A percentile compares a stretch with the other conserved stretches of the same genome.
Conservation (phyloP, 2,888 invertebrate genomes). For the Sarcophaga variegata region DNA sequence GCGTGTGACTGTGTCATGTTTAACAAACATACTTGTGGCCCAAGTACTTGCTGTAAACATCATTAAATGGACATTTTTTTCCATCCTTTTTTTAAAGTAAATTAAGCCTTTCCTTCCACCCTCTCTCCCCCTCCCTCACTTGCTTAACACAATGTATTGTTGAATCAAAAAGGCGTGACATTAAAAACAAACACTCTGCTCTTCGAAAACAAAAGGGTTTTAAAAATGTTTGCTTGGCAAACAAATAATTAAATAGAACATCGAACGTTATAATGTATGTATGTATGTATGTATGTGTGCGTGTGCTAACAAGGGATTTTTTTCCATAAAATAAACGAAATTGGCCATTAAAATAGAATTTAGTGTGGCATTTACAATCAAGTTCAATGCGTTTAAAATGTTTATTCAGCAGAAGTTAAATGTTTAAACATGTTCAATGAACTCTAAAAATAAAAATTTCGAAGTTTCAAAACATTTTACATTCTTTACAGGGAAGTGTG, state of each 20-base stretch:
- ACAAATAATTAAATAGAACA: constrained; percentile 38
- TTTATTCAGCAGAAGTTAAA: not conserved
- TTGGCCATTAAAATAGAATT: too few relatives aligned
- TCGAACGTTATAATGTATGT: not conserved
- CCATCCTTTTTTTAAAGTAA: too few relatives aligned
- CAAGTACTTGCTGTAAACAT: constrained; percentile 54
- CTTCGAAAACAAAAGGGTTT: constrained; percentile 1
- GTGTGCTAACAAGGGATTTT: too few relatives aligned
- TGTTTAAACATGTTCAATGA: not conserved
- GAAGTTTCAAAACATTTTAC: not conserved
- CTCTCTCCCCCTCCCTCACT: not conserved
- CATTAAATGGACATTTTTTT: constrained; percentile 9
- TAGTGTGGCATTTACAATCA: too few relatives aligned
- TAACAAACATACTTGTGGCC: constrained; percentile 47
- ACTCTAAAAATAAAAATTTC: not conserved
- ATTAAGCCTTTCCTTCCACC: too few relatives aligned
- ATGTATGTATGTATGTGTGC: too few relatives aligned
- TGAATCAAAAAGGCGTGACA: constrained; percentile 50
- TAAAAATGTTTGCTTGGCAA: not conserved
- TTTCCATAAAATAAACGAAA: too few relatives aligned
- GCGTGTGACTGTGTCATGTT: constrained; percentile 57
- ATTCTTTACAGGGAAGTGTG: not conserved
- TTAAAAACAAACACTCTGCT: constrained; percentile 31
- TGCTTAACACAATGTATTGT: constrained; percentile 13
- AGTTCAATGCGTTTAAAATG: not conserved